phyloP scores from a whole-genome alignment of 2,888 invertebrate species.

The Merodon equestris region DNA sequence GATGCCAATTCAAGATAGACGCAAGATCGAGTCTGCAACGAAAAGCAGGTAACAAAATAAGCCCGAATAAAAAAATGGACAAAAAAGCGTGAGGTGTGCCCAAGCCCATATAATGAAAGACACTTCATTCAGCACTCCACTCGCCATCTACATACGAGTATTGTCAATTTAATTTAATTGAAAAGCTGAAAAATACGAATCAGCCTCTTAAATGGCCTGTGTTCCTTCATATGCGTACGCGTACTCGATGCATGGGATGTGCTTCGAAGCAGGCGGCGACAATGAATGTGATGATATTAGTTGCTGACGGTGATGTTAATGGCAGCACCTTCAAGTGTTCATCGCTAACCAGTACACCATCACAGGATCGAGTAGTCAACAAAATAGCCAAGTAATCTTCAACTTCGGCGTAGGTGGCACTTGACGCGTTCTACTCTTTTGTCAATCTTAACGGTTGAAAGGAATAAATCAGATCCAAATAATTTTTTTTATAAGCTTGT shows the following conservation, averaged over 20 bases:
- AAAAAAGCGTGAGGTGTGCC: conserved; percentile 46
- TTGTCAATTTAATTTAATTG: conserved; percentile 63
- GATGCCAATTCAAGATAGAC: conserved; percentile 58
- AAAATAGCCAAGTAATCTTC: conserved; percentile 49
- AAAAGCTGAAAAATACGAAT: conserved; percentile 34
- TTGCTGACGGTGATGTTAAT: conserved; percentile 49
- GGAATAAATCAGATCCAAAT: conserved; percentile 28
- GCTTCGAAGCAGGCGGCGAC: conserved; percentile 34
- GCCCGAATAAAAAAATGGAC: conserved; percentile 29
- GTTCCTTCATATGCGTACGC: too few species aligned
- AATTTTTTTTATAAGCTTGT: conserved; percentile 11
- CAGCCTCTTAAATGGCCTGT: conserved; percentile 39
- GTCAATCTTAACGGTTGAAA: neutral
- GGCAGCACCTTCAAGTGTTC: conserved; percentile 50
- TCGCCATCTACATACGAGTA: conserved; percentile 20
- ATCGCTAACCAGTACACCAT: conserved; percentile 3
- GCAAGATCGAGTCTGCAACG: conserved; percentile 14
- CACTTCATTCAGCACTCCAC: conserved; percentile 47
- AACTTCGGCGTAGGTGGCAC: conserved; percentile 48
- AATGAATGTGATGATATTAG: conserved; percentile 46
- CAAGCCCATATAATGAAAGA: conserved; percentile 38
- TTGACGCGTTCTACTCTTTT: conserved; percentile 22
- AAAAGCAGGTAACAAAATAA: conserved; percentile 46
- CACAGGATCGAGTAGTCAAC: conserved; percentile 16
- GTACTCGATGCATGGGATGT: conserved; percentile 14